Evolutionary conservation across 2,113 vertebrate genomes (phyloP).

Genomic region (Silurus glanis): DNA sequence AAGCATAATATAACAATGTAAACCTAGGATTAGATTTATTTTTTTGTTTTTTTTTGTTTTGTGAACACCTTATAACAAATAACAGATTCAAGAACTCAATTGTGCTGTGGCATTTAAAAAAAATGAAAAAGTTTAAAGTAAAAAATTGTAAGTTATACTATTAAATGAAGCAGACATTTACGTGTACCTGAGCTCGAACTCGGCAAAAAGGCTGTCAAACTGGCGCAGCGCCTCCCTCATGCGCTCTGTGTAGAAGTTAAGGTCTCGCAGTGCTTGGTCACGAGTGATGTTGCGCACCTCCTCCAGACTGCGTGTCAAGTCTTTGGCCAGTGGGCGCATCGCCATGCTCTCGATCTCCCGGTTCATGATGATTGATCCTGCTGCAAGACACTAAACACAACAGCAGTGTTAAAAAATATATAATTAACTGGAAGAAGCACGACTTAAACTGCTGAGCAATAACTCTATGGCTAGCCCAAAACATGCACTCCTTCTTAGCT

Average conservation of each 20-base stretch:
- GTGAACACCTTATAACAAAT: not conserved
- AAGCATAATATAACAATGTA: not conserved
- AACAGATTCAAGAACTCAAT: not conserved
- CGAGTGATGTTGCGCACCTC: slow-evolving; percentile 89
- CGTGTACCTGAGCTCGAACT: slow-evolving; percentile 95
- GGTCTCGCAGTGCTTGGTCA: slow-evolving; percentile 93
- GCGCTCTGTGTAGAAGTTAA: slow-evolving; percentile 90
- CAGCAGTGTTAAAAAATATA: slow-evolving; percentile 19
- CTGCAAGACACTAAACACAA: slow-evolving; percentile 85
- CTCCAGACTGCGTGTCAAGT: slow-evolving; percentile 91
- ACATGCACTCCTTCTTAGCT: not conserved
- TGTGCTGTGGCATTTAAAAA: not conserved
- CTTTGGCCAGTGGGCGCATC: slow-evolving; percentile 93
- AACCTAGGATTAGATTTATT: not conserved
- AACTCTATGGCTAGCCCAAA: not conserved
- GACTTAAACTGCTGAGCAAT: not conserved
- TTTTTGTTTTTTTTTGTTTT: not conserved
- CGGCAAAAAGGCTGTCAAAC: slow-evolving; percentile 93
- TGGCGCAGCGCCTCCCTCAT: slow-evolving; percentile 88
- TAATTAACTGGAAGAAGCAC: not conserved
- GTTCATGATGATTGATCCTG: slow-evolving; percentile 99
- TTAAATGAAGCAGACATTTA: not conserved
- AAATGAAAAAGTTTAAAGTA: too few species aligned
- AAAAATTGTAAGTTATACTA: too few species aligned
- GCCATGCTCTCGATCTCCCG: slow-evolving; percentile 98